A percentile compares a stretch with the other conserved stretches of the same genome.
Conservation (phyloP, 2,113 vertebrate species). For the Tauraco erythrolophus region DNA sequence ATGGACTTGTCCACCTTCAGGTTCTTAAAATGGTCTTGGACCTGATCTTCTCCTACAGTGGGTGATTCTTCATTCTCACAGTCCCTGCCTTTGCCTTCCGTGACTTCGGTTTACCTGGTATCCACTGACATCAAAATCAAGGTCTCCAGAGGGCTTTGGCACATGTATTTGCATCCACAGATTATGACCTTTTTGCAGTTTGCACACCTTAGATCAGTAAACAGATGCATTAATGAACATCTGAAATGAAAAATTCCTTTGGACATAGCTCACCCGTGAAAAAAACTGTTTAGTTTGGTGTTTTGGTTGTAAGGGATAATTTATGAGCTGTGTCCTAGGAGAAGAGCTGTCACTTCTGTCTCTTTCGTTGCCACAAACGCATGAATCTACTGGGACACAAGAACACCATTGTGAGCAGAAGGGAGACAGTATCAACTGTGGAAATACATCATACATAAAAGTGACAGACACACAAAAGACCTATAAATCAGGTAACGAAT, state of each 20-base stretch:
- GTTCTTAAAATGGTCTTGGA: too few species aligned
- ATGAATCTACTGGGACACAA: conserved; percentile 48
- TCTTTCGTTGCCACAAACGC: conserved; percentile 26
- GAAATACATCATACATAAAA: conserved; percentile 52
- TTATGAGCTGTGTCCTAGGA: conserved; percentile 53
- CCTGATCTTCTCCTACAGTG: too few species aligned
- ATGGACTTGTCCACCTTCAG: too few species aligned
- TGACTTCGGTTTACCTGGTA: background rate
- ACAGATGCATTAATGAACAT: conserved; percentile 7
- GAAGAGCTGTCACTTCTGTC: background rate
- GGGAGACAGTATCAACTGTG: conserved; percentile 36
- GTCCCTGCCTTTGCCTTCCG: too few species aligned
- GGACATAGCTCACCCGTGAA: conserved; percentile 29
- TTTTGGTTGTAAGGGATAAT: conserved; percentile 26
- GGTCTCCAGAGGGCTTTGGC: background rate
- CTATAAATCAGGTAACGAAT: conserved; percentile 65
- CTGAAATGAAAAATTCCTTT: conserved; percentile 22
- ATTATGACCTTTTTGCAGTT: background rate
- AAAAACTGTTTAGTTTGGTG: conserved; percentile 13
- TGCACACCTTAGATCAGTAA: background rate
- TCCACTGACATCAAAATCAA: background rate
- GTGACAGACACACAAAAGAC: conserved; percentile 23
- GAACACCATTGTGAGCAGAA: conserved; percentile 39
- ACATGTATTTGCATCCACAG: background rate
- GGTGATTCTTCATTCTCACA: too few species aligned